Evolutionary conservation across 2,888 invertebrate genomes (phyloP).

Genomic region (Euclidia mi): DNA sequence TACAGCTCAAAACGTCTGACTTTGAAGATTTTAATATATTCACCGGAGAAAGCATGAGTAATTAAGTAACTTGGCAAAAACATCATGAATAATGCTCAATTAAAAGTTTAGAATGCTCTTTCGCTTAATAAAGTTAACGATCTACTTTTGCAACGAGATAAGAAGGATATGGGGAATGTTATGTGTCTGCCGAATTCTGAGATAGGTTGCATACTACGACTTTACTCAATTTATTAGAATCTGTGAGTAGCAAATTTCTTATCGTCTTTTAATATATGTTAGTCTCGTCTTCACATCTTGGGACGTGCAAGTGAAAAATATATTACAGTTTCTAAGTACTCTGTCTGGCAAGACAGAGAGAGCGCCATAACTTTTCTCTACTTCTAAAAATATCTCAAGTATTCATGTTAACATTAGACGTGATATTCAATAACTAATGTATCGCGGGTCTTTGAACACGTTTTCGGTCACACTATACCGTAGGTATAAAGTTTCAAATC

Average conservation of each 20-base stretch:
- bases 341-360: no score
- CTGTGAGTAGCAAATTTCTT: conserved; percentile 42
- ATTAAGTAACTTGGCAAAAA: conserved; percentile 56
- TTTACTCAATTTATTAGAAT: conserved; percentile 50
- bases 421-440: conserved; percentile 17
- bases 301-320: no score
- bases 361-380: conserved; percentile 12
- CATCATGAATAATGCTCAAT: conserved; percentile 67
- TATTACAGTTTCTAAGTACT: no score
- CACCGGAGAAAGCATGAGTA: conserved; percentile 55
- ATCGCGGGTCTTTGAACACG: not conserved
- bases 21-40: conserved; percentile 55
- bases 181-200: conserved; percentile 46
- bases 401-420: conserved; percentile 11
- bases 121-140: conserved; percentile 60
- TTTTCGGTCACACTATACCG: not conserved
- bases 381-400: conserved; percentile 15
- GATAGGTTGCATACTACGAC: conserved; percentile 34
- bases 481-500: conserved; percentile 17
- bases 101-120: conserved; percentile 59
- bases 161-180: conserved; percentile 42
- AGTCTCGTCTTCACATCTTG: no score
- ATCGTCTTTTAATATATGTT: conserved; percentile 47
- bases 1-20: conserved; percentile 44
- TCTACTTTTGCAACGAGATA: conserved; percentile 54